Evolutionary conservation across 35 echinoderm and acorn worm genomes (phyloP), one percentile per base, ranked within the genome.

Genomic region (Anneissia japonica): DNA sequence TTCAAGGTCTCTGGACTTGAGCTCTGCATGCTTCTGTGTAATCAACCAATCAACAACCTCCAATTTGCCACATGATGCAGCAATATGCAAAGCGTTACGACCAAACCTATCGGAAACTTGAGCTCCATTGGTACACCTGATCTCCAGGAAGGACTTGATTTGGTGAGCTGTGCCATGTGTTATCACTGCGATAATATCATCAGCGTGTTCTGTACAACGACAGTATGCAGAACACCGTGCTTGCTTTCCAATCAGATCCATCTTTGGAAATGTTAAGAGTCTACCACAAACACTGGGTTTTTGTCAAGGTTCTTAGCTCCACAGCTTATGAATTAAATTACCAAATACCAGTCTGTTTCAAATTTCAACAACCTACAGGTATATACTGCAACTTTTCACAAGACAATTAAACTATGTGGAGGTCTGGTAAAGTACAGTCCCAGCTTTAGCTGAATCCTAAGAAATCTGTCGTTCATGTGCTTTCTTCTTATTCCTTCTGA

Each of bases 11-110:
- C 86, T 88, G 0, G 45, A 55, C 5, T 75, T 75, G 6, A 81
- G 83, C 55, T 93, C 90, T 16, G 88, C 92, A 16, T 93, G 85
- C 30, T 84, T 87, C 36, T 93, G 89, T 37, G 32, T 76, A 32
- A 94, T 3, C 12, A 99, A 79, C 92, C 96, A 99, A 38, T 91
- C 89, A 35, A 99, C 74, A 3, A 99, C 33, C 51, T 94, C 92
- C 74, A 74, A 73, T 76, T 89, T 99, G 28, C 89, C 87, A 74
- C 89, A 91, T 9, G 96, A 99, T 26, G 96, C 92, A 36, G 92
- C 96, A 34, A 99, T 89, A 43, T 94, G 91, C 30, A 99, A 84
- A 1, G 87, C 74, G 4, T 86, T 99, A 36, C 96, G 82, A 7
- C 95, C 95, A 37, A 40, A 46, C 45, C 5, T 46, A 73, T 97